Percentiles rank a stretch among this genome's conserved stretches.
Evolutionary conservation across 2,888 invertebrate genomes (phyloP).

Genomic region (Steinernema scapterisci): DNA sequence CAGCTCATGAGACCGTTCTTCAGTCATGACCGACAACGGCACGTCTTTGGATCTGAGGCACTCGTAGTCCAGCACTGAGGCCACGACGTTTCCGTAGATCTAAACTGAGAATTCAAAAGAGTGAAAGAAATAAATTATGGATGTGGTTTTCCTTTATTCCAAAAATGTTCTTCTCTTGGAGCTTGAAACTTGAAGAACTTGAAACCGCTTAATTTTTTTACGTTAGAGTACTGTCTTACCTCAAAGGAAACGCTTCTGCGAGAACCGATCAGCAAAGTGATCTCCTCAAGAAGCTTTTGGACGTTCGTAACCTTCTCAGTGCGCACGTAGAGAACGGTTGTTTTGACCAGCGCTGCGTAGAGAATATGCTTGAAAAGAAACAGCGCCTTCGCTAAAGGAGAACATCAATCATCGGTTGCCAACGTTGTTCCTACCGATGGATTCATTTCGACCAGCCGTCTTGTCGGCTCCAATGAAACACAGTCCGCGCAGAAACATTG

Average conservation of each 20-base stretch:
- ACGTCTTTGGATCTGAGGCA: not conserved
- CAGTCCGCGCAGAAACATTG: conserved; percentile 1
- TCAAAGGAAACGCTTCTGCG: not conserved
- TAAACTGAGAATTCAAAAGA: no score
- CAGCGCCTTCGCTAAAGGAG: not conserved
- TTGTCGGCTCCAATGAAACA: conserved; percentile 3
- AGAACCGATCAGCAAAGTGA: not conserved
- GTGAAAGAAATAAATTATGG: no score
- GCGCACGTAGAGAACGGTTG: not conserved
- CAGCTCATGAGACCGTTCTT: not conserved
- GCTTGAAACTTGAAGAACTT: no score
- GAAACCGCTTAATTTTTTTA: no score
- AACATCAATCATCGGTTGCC: no score
- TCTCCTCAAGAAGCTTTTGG: not conserved
- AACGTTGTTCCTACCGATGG: not conserved
- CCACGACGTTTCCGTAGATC: not conserved
- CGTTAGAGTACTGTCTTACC: no score
- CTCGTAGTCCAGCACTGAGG: not conserved
- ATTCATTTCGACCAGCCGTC: not conserved
- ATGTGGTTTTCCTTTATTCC: no score
- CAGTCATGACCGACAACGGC: not conserved
- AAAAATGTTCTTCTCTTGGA: no score
- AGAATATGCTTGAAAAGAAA: conserved; percentile 3
- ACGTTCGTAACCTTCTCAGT: not conserved
- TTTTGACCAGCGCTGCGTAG: not conserved